These are phyloP conservation scores for Leptopilina drosophilae DNA, from an alignment of 2,888 invertebrate species.

Conservation along the genomic window DNA sequence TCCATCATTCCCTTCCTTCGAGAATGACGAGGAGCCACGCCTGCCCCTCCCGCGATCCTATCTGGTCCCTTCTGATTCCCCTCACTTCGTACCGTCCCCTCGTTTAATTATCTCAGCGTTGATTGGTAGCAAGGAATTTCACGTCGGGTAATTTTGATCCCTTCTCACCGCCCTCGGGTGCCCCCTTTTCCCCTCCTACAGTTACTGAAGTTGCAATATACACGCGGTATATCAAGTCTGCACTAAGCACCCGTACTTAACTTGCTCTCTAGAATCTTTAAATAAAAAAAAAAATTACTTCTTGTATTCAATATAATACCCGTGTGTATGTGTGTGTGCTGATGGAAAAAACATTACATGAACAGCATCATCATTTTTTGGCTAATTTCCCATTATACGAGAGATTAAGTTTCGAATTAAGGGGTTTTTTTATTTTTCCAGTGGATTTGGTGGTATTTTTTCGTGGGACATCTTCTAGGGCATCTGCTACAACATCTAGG, in stretches of 20 bases:
- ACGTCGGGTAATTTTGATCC: constrained; percentile 75
- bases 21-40: constrained; percentile 66
- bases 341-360: no score
- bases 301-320: constrained; percentile 40
- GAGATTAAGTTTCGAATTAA: no score
- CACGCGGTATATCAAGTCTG: constrained; percentile 18
- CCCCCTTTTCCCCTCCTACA: constrained; percentile 33
- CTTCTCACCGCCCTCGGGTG: constrained; percentile 60
- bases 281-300: constrained; percentile 10
- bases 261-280: constrained; percentile 7
- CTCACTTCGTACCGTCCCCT: constrained; percentile 68
- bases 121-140: constrained; percentile 76
- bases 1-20: constrained; percentile 71
- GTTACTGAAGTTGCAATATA: constrained; percentile 9
- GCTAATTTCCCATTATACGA: no score
- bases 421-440: no score
- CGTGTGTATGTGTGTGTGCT: constrained; percentile 45
- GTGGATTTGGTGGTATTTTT: no score
- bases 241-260: constrained; percentile 29
- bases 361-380: no score
- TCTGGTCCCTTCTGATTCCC: constrained; percentile 61
- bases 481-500: no score
- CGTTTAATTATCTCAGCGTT: constrained; percentile 75
- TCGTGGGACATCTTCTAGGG: no score
- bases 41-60: constrained; percentile 73